Percentiles rank a stretch among this genome's conserved stretches.
These are phyloP conservation scores for Calameuta pallipes DNA, from an alignment of 2,888 invertebrate genomes.

Conservation along the genomic window DNA sequence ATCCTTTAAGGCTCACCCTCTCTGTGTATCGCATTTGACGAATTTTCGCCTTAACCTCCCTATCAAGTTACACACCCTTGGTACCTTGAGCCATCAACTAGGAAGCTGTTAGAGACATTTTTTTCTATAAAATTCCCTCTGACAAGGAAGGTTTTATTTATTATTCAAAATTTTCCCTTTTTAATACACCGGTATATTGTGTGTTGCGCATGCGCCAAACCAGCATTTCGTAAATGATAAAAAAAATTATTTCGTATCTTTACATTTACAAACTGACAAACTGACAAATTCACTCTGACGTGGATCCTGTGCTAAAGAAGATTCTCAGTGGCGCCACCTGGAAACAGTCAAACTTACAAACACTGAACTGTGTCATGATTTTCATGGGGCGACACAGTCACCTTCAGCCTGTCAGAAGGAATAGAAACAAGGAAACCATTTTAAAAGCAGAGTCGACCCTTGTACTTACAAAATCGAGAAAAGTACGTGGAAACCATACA, in stretches of 20 bases:
- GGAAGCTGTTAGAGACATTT: neutral
- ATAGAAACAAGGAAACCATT: neutral
- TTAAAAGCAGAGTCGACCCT: neutral
- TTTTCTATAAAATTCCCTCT: neutral
- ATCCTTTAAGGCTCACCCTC: slow-evolving; percentile 13
- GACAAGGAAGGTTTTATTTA: neutral
- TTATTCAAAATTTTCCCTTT: neutral
- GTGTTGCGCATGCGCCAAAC: too few relatives aligned
- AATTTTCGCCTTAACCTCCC: slow-evolving; percentile 19
- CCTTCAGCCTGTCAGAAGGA: neutral
- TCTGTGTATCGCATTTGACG: slow-evolving; percentile 13
- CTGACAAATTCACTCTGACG: too few relatives aligned
- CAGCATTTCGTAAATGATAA: too few relatives aligned
- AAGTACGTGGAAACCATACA: neutral
- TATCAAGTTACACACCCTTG: neutral
- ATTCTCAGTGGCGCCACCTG: neutral
- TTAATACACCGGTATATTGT: neutral
- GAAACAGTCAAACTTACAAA: neutral
- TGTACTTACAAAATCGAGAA: neutral
- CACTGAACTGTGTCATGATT: neutral
- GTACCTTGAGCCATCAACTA: neutral
- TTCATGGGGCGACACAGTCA: neutral
- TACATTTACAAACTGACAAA: too few relatives aligned
- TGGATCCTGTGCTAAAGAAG: neutral
- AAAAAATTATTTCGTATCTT: too few relatives aligned